Evolutionary conservation across 2,113 vertebrate genomes (phyloP), one percentile per base, ranked within the genome.

Genomic region (Microcebus lehilahytsara): DNA sequence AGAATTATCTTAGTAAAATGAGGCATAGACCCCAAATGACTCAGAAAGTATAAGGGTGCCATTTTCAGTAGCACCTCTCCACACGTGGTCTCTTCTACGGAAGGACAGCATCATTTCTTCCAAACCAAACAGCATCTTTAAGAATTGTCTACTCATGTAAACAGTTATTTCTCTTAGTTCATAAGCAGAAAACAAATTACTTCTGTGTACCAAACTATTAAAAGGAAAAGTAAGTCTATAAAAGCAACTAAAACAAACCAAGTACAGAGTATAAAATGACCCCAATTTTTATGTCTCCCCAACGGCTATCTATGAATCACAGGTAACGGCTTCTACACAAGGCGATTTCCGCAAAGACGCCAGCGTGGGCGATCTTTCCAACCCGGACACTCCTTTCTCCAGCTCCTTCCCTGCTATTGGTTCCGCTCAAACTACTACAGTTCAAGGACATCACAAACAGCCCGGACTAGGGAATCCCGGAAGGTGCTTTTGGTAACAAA

Each of bases 151-250:
- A 81, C 20, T 80, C 78, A n/a, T 53, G 22, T 37, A 72, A 64
- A 71, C 1, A 92, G 53, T 19, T 78, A 91, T 58, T 89, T 93
- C 46, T 94, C 51, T 40, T 56, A 60, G 60, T 93, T 91, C 62
- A 89, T 69, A 85, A 72, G 30, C 11, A 97, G 49, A 87, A 95
- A 96, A 27, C 56, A 91, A 94, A 87, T 64, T 71, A 37, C 19
- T 92, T 84, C 60, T 91, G 30, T 14, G 40, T 77, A 53, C 22
- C 62, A 62, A 66, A 95, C n/a, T 66, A 95, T 66, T 79, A 95
- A 75, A 71, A 94, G n/a, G 58, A 85, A 75, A 95, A 67, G 4
- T 79, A 72, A 91, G 42, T 64, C 32, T 64, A 67, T 34, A 22
- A 79, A 89, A 89, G 62, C 37, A 95, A 42, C 12, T 69, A 74